These are phyloP conservation scores for Pristiophorus japonicus DNA, from an alignment of 2,113 vertebrate genomes.

Conservation along the genomic window DNA sequence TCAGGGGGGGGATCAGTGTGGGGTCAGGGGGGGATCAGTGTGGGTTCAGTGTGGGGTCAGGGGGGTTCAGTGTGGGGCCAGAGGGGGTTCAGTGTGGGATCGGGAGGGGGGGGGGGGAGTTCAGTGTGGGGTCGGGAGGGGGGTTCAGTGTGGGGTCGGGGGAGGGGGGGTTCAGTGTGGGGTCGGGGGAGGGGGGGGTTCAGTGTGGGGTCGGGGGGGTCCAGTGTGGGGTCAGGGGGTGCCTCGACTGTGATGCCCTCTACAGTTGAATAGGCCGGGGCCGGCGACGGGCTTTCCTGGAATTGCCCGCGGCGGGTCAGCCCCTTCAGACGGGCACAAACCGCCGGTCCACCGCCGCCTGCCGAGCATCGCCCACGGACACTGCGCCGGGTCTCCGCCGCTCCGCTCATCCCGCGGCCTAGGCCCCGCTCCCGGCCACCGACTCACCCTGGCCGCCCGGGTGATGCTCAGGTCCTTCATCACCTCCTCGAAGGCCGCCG, in stretches of 20 bases:
- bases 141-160: no score
- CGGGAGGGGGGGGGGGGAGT: no score
- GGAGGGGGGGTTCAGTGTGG: no score
- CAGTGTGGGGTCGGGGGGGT: no score
- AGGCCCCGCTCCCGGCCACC: background rate
- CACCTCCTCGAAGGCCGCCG: constrained; percentile 88
- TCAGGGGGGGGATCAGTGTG: no score
- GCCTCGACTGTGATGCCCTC: background rate
- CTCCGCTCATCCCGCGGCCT: background rate
- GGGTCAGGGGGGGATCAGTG: no score
- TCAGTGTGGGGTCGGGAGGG: no score
- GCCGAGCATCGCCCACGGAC: constrained; percentile 36
- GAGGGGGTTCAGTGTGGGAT: background rate
- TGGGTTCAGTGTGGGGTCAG: no score
- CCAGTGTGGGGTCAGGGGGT: no score
- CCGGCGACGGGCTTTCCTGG: background rate
- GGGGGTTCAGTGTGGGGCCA: no score
- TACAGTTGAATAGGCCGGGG: background rate
- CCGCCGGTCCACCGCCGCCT: background rate
- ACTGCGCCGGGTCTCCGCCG: constrained; percentile 29
- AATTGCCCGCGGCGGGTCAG: constrained; percentile 38
- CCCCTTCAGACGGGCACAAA: constrained; percentile 21
- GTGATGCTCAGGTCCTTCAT: constrained; percentile 93
- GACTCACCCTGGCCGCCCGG: constrained; percentile 81
- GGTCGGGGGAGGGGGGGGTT: no score